Evolutionary conservation across 2,888 invertebrate genomes (phyloP).

Genomic region (Emesis furor): DNA sequence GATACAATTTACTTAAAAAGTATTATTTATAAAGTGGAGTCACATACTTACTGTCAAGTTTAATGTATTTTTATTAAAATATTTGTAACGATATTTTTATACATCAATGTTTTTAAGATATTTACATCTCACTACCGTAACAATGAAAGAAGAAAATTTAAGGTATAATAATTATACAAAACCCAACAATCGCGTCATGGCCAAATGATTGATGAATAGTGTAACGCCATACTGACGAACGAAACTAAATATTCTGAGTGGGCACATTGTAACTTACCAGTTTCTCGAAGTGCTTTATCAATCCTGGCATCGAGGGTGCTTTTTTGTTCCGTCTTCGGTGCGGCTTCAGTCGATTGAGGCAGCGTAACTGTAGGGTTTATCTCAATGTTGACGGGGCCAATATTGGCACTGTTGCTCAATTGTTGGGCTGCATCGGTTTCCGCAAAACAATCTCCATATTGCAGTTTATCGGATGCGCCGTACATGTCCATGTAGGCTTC

Average conservation of each 20-base stretch:
- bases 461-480: conserved; percentile 86
- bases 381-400: conserved; percentile 47
- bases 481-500: conserved; percentile 89
- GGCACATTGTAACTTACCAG: conserved; percentile 78
- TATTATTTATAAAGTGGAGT: too few species aligned
- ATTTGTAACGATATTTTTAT: too few species aligned
- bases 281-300: conserved; percentile 81
- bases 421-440: conserved; percentile 59
- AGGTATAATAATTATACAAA: too few species aligned
- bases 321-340: conserved; percentile 22
- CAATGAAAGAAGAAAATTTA: too few species aligned
- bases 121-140: too few species aligned
- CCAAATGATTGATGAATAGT: not conserved
- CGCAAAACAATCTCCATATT: conserved; percentile 88
- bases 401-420: conserved; percentile 28
- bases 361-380: conserved; percentile 32
- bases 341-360: conserved; percentile 16
- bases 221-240: not conserved
- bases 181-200: too few species aligned
- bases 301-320: conserved; percentile 85
- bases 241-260: not conserved
- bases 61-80: too few species aligned
- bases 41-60: too few species aligned
- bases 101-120: too few species aligned
- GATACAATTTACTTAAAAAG: too few species aligned